phyloP scores from a whole-genome alignment of 92 coral and sea anemone species.

The Epizoanthus illoricatus region DNA sequence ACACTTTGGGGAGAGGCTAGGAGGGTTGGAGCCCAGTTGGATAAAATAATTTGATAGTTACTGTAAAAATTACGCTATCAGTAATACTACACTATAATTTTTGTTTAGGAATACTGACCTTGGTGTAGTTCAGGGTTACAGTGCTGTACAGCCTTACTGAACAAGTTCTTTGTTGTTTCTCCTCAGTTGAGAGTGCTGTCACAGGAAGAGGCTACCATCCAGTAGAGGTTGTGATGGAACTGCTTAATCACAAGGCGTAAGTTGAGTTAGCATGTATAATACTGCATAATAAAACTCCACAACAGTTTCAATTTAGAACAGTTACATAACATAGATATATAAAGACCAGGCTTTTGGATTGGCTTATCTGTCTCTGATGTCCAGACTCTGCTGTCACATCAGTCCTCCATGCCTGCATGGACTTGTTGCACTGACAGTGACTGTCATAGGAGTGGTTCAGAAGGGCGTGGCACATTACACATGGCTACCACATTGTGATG shows the following conservation, averaged over 20 bases:
- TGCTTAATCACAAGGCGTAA: slow-evolving; percentile 91
- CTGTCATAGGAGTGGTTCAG: slow-evolving; percentile 58
- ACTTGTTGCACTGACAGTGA: slow-evolving; percentile 48
- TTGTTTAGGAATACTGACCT: not conserved
- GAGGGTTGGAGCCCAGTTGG: too few relatives aligned
- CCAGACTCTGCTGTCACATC: slow-evolving; percentile 54
- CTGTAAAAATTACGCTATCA: too few relatives aligned
- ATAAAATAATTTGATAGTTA: too few relatives aligned
- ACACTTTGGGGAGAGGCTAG: too few relatives aligned
- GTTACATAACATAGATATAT: too few relatives aligned
- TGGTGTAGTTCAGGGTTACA: too few relatives aligned
- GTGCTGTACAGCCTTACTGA: not conserved
- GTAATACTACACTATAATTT: too few relatives aligned
- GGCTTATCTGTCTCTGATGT: not conserved
- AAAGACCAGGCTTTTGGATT: not conserved
- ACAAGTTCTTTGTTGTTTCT: not conserved
- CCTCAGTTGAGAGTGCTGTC: slow-evolving; percentile 76
- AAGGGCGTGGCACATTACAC: slow-evolving; percentile 81
- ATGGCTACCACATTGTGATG: slow-evolving; percentile 73
- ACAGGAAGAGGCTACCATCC: slow-evolving; percentile 79
- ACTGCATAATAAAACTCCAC: too few relatives aligned
- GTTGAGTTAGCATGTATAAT: slow-evolving; percentile 21
- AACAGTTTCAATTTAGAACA: too few relatives aligned
- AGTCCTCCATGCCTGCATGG: not conserved
- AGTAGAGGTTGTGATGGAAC: slow-evolving; percentile 77